Evolutionary conservation across 2,113 vertebrate species (phyloP).

Genomic region (Platanista minor): DNA sequence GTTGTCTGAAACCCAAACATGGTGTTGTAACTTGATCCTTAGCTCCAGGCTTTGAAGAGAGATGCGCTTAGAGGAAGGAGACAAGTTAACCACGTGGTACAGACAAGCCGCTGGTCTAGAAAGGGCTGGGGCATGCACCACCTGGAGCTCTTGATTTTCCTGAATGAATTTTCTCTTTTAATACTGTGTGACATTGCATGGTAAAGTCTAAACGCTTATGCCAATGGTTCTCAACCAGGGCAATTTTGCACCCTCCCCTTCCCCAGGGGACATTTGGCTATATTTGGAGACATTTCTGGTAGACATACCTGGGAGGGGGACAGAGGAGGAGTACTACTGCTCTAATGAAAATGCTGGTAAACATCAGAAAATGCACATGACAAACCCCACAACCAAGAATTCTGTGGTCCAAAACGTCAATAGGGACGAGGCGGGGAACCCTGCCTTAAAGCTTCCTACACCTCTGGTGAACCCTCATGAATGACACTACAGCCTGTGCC

Average conservation of each 20-base stretch:
- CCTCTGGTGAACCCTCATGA: neutral
- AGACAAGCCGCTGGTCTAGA: neutral
- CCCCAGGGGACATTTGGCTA: neutral
- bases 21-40: neutral
- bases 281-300: neutral
- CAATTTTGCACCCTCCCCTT: too few species aligned
- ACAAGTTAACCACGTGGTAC: rapidly evolving
- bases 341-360: neutral
- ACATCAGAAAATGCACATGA: neutral
- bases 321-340: neutral
- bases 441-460: neutral
- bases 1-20: neutral
- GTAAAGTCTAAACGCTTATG: neutral
- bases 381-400: neutral
- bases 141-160: neutral
- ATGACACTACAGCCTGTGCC: neutral
- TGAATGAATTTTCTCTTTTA: neutral
- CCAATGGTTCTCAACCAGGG: neutral
- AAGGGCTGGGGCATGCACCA: neutral
- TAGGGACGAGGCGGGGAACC: neutral
- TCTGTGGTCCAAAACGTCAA: neutral
- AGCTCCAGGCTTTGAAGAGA: neutral
- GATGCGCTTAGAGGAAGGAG: neutral
- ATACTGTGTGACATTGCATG: neutral
- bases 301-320: neutral